Evolutionary conservation across 2,888 invertebrate genomes (phyloP), one percentile per base, ranked within the genome.

Genomic region (Pyrgus malvae): DNA sequence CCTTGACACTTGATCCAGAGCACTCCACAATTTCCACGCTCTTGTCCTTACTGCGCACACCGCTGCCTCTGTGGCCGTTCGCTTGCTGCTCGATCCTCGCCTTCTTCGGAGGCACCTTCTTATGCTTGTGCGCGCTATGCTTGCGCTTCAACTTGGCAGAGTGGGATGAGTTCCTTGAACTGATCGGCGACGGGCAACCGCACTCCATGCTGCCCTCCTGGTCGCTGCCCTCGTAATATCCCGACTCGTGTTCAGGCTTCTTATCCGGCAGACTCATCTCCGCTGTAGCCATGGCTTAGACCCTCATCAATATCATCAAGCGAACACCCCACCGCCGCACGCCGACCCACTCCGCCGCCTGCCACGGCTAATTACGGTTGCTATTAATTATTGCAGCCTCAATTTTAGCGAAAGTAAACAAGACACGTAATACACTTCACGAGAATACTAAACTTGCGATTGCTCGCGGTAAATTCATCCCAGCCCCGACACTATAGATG

Each of bases 151-250:
- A 64, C 66, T 85, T 85, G 8, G 78, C 67, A 2, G 89, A 86
- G 61, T 84, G 83, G 12, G 87, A 88, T n/a, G 89, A 89, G 66
- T 87, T 85, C 57, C 90, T 69, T 1, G 89, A 88, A 67, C 87
- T 88, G 31, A 83, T 76, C 8, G 88, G 86, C 9, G 88, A 87
- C 16, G 87, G 83, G 67, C 89, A 89, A 49, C 80, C 84, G 62
- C 85, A 86, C 87, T 92, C 92, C 84, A 90, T 91, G 63, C 88
- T 91, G 63, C 92, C 91, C 74, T 93, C 93, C 70, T 92, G 91
- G 72, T 92, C 92, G 76, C 93, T 93, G 66, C 94, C 95, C 84
- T 95, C 95, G 91, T 95, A 96, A 79, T 95, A 96, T 62, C 95
- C 95, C 80, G 95, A 95, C 90, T 96, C 96, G 91, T 95, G 94